phyloP scores from a whole-genome alignment of 1,140 invertebrate genomes.

The Andricus grossulariae region DNA sequence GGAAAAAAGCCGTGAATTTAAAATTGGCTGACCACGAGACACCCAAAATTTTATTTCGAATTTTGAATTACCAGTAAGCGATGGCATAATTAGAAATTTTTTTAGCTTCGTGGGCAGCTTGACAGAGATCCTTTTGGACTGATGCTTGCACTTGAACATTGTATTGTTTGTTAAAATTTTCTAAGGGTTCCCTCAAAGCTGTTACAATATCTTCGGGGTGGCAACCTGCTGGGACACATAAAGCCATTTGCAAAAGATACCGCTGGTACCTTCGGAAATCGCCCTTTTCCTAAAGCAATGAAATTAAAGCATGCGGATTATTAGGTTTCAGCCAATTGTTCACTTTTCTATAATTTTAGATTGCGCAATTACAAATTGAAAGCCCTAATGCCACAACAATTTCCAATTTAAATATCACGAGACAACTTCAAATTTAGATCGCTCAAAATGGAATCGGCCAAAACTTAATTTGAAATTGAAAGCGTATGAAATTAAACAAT shows the following conservation, averaged over 20 bases:
- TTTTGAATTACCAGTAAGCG: slow-evolving; percentile 45
- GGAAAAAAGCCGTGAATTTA: not conserved
- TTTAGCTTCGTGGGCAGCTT: slow-evolving; percentile 47
- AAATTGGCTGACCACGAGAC: not conserved
- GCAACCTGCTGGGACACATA: slow-evolving; percentile 10
- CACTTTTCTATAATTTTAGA: too few relatives aligned
- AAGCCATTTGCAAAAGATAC: slow-evolving; percentile 38
- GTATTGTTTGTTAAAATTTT: slow-evolving; percentile 40
- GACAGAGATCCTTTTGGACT: slow-evolving; percentile 49
- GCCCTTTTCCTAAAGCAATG: slow-evolving; percentile 44
- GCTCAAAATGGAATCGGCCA: too few relatives aligned
- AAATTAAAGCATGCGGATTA: too few relatives aligned
- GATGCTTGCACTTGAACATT: slow-evolving; percentile 45
- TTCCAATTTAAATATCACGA: too few relatives aligned
- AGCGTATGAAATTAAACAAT: too few relatives aligned
- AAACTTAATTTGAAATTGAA: too few relatives aligned
- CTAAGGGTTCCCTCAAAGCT: slow-evolving; percentile 46
- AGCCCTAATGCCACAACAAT: too few relatives aligned
- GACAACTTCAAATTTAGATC: too few relatives aligned
- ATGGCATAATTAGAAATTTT: slow-evolving; percentile 39
- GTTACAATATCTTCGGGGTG: not conserved
- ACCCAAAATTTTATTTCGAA: not conserved
- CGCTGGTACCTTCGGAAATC: slow-evolving; percentile 49
- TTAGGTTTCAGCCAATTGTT: too few relatives aligned
- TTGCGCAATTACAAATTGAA: too few relatives aligned